Conservation (phyloP, 2,113 vertebrate genomes). For the Semicossyphus pulcher region DNA sequence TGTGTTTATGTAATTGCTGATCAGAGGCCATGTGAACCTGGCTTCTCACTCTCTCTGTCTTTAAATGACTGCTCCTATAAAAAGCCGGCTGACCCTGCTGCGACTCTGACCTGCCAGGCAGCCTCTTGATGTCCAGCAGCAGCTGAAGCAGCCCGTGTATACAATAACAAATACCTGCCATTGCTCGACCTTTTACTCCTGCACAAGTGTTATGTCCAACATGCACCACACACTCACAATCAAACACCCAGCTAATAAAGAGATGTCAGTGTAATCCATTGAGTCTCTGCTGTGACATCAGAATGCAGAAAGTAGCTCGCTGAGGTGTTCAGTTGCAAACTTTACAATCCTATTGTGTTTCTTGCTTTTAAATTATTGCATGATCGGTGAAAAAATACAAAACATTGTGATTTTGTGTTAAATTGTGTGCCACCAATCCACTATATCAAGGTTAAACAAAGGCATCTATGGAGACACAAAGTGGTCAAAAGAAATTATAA, state of each 20-base stretch:
- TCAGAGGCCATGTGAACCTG: conserved; percentile 39
- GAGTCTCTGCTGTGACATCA: not conserved
- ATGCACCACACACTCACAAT: conserved; percentile 2
- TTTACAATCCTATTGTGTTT: not conserved
- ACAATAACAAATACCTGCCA: conserved; percentile 68
- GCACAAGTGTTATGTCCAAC: conserved; percentile 12
- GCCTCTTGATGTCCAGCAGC: conserved; percentile 75
- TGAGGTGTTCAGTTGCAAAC: not conserved
- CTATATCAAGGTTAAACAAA: too few relatives aligned
- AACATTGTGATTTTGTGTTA: too few relatives aligned
- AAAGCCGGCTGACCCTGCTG: conserved; percentile 72
- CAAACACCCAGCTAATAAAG: not conserved
- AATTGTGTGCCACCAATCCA: too few relatives aligned
- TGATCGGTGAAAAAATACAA: too few relatives aligned
- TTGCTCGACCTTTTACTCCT: conserved; percentile 69
- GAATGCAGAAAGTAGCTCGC: not conserved
- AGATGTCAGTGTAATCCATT: conserved; percentile 1
- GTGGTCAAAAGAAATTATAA: too few relatives aligned
- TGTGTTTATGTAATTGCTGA: conserved; percentile 73
- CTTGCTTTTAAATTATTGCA: too few relatives aligned
- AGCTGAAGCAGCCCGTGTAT: conserved; percentile 75
- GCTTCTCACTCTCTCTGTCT: conserved; percentile 60
- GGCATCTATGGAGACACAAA: too few relatives aligned
- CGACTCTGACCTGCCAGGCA: conserved; percentile 45
- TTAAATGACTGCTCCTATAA: conserved; percentile 79